phyloP scores from a whole-genome alignment of 2,113 vertebrate genomes.

The Protobothrops flavoviridis region DNA sequence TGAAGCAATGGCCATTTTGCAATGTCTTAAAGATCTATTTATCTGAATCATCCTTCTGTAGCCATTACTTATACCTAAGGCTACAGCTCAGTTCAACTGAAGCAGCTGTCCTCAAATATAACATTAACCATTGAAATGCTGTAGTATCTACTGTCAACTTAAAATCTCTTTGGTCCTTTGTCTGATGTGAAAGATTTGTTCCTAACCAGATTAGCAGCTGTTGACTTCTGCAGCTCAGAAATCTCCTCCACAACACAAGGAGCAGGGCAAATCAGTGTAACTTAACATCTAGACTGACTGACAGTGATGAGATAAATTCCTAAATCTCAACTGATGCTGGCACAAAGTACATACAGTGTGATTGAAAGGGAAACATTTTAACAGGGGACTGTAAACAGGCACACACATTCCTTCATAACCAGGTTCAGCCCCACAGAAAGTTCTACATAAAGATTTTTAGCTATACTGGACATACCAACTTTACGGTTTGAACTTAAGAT shows the following conservation, averaged over 20 bases:
- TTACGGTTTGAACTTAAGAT: background rate
- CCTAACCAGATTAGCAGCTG: background rate
- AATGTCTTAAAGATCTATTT: constrained; percentile 6
- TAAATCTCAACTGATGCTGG: background rate
- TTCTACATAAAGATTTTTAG: background rate
- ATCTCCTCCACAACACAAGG: background rate
- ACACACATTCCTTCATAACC: background rate
- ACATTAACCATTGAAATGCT: background rate
- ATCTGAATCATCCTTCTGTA: constrained; percentile 6
- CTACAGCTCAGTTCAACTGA: background rate
- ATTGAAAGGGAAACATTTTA: background rate
- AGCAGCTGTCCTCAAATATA: accelerated
- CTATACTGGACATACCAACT: constrained; percentile 33
- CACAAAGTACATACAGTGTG: background rate
- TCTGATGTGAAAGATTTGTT: constrained; percentile 1
- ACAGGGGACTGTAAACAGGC: background rate
- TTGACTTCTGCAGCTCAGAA: background rate
- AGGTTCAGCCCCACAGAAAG: background rate
- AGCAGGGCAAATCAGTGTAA: background rate
- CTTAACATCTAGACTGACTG: background rate
- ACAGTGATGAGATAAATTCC: background rate
- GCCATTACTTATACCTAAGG: background rate
- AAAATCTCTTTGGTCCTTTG: background rate
- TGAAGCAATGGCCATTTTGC: constrained; percentile 12
- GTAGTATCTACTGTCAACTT: background rate